These are phyloP conservation scores for Troides aeacus DNA, from an alignment of 2,888 invertebrate species.

Conservation along the genomic window DNA sequence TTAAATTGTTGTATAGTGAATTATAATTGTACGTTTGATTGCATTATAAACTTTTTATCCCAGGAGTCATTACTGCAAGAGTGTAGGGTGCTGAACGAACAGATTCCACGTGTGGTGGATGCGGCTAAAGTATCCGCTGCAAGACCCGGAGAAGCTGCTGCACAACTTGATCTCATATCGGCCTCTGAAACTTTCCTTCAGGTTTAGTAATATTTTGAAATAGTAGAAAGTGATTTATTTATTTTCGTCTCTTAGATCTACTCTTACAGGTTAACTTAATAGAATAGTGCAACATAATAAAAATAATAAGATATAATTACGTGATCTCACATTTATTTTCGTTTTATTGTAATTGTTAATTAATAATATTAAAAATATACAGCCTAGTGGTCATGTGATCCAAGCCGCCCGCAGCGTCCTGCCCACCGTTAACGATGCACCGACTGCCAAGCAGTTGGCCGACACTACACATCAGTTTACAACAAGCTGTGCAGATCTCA, in stretches of 20 bases:
- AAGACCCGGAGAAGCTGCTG: constrained; percentile 85
- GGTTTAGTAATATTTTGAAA: constrained; percentile 58
- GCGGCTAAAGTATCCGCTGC: constrained; percentile 86
- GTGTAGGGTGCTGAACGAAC: constrained; percentile 86
- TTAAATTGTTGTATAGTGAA: neutral
- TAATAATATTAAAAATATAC: constrained; percentile 25
- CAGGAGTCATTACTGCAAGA: constrained; percentile 87
- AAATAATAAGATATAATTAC: too few relatives aligned
- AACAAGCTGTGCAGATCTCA: constrained; percentile 83
- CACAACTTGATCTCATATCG: constrained; percentile 89
- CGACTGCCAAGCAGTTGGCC: constrained; percentile 86
- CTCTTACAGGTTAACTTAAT: too few relatives aligned
- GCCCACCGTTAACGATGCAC: constrained; percentile 89
- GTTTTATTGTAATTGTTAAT: too few relatives aligned
- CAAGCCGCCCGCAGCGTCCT: constrained; percentile 89
- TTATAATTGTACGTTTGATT: neutral
- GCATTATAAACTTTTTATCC: neutral
- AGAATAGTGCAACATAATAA: too few relatives aligned
- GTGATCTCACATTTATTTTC: too few relatives aligned
- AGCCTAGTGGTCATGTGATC: constrained; percentile 85
- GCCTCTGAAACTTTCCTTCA: constrained; percentile 91
- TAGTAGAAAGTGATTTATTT: too few relatives aligned
- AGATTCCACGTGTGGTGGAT: constrained; percentile 89
- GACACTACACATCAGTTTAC: constrained; percentile 85
- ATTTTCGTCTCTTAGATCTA: too few relatives aligned